Evolutionary conservation across 2,113 vertebrate genomes (phyloP).

Genomic region (Gopherus evgoodei): DNA sequence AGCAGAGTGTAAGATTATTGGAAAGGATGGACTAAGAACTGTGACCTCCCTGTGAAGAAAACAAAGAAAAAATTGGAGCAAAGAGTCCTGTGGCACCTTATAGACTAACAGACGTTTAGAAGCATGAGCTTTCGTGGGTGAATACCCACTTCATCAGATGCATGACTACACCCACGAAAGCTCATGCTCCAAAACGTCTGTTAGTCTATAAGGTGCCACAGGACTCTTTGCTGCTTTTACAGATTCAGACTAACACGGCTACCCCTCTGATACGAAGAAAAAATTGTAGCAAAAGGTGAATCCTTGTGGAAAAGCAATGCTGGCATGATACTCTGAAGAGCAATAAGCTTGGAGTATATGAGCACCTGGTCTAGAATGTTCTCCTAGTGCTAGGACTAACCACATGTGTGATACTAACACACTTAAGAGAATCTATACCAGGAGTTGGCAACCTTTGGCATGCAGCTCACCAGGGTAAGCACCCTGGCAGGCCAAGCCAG

Average conservation of each 20-base stretch:
- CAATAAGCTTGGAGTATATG: neutral
- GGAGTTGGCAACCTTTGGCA: too few species aligned
- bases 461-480: too few species aligned
- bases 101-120: too few species aligned
- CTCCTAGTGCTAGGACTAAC: slow-evolving; percentile 26
- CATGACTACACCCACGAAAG: too few species aligned
- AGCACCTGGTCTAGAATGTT: slow-evolving; percentile 26
- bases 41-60: neutral
- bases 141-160: too few species aligned
- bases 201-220: too few species aligned
- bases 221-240: too few species aligned
- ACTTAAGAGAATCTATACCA: slow-evolving; percentile 5
- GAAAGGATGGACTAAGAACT: neutral
- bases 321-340: neutral
- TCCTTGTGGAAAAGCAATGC: neutral
- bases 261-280: neutral
- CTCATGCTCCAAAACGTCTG: too few species aligned
- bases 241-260: too few species aligned
- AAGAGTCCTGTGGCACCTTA: too few species aligned
- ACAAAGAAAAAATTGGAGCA: neutral
- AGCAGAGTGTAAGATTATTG: neutral
- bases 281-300: neutral
- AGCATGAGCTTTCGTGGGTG: too few species aligned
- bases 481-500: too few species aligned
- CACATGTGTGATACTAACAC: slow-evolving; percentile 50